phyloP scores from a whole-genome alignment of 2,113 vertebrate species.

The Labeo catla region DNA sequence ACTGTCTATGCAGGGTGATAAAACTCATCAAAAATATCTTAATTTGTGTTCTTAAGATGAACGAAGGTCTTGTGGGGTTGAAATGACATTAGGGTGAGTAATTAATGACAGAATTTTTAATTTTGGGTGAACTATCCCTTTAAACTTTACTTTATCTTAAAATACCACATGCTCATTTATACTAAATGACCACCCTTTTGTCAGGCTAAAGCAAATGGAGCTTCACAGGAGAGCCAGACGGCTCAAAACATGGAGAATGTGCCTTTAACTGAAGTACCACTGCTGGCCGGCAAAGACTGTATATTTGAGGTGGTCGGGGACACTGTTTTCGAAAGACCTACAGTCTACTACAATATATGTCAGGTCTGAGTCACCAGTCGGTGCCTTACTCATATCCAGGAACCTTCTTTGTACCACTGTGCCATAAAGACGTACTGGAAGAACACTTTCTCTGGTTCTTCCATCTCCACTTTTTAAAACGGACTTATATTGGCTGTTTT shows the following conservation, averaged over 20 bases:
- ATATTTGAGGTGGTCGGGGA: conserved; percentile 72
- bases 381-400: conserved; percentile 26
- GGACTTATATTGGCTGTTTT: not conserved
- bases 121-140: not conserved
- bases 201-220: conserved; percentile 65
- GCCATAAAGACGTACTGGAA: conserved; percentile 16
- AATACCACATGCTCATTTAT: not conserved
- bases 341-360: conserved; percentile 83
- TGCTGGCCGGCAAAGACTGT: conserved; percentile 66
- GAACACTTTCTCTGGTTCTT: not conserved
- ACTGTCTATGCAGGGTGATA: too few relatives aligned
- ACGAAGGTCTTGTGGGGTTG: too few relatives aligned
- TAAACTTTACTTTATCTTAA: not conserved
- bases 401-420: conserved; percentile 24
- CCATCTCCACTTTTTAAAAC: not conserved
- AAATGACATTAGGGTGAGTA: too few relatives aligned
- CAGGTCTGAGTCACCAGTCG: conserved; percentile 73
- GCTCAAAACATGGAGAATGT: conserved; percentile 59
- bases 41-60: too few relatives aligned
- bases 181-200: not conserved
- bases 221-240: conserved; percentile 49
- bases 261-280: conserved; percentile 71
- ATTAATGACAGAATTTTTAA: too few relatives aligned
- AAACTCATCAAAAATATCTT: too few relatives aligned
- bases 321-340: conserved; percentile 63